Base-by-base conservation (phyloP, 2,113 vertebrate genomes). In the Hirundichthys speculiger region DNA sequence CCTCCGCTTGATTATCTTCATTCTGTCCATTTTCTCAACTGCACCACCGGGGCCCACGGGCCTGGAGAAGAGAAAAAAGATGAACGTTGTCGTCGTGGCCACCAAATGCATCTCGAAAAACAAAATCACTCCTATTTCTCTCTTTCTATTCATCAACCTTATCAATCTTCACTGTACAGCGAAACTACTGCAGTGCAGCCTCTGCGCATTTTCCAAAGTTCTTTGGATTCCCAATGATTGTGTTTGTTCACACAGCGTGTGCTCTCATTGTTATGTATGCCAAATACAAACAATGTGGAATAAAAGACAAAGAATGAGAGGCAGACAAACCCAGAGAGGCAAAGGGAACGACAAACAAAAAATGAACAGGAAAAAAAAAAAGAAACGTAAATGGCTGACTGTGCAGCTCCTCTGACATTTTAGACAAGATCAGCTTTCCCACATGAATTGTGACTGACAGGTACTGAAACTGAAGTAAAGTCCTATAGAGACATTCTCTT, bases 1-100 rank as follows among this genome's bases (percentile, higher is more conserved):
- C 60, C 92, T 90, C 66, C 92, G 85, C 76, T 94, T 93, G 85
- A 94, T 93, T 42, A 93, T 93, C 87, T 93, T 94, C 92, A 94
- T 93, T 57, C 93, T 91, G 87, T 94, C 93, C 93, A 94, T 94
- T 88, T 79, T 80, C 78, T 67, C 69, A 46, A 21, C 56, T 11
- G 24, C 81, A 76, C 67, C 68, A 67, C 81, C 20, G 46, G 64
- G 78, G 77, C 83, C 90, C 82, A 69, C 30, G 8, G 85, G 77
- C 83, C 89, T 90, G 50, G 42, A 16, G 21, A 50, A 51, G 8
- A 11, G 50, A 2, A 30, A 24, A 55, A 65, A 22, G 22, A 74
- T 64, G 34, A 73, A 52, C 16, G 69, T 64, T 60, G 67, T 43
- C 38, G 47, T 47, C 59, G 47, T n/a, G 40, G 54, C 14, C 38